Evolutionary conservation across 2,888 invertebrate genomes (phyloP).

Genomic region (Rhodophaea formosa): DNA sequence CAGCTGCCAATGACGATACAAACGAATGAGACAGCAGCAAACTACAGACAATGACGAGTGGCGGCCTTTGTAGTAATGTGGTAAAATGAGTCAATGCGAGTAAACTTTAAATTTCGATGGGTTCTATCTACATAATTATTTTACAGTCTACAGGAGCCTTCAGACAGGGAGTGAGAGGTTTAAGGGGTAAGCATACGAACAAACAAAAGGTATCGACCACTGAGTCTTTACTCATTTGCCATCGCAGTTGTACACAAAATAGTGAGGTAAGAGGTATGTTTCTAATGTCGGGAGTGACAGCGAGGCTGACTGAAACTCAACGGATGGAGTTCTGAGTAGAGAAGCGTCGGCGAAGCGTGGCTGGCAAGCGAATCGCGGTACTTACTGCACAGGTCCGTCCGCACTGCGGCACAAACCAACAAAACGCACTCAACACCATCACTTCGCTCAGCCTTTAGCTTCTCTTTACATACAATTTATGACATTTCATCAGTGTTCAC

Average conservation of each 20-base stretch:
- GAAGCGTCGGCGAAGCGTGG: conserved; percentile 6
- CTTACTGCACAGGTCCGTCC: conserved; percentile 77
- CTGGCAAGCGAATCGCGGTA: conserved; percentile 40
- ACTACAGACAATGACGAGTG: not conserved
- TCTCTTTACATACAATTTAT: too few relatives aligned
- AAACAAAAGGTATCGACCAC: too few relatives aligned
- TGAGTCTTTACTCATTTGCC: too few relatives aligned
- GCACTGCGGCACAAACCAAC: conserved; percentile 64
- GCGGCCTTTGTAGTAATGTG: not conserved
- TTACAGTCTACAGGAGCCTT: not conserved
- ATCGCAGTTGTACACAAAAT: too few relatives aligned
- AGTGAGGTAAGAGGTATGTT: too few relatives aligned
- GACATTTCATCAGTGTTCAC: too few relatives aligned
- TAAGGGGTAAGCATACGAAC: not conserved
- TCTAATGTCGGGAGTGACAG: too few relatives aligned
- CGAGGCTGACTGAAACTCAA: too few relatives aligned
- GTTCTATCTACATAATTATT: not conserved
- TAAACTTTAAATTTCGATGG: not conserved
- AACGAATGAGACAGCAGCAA: not conserved
- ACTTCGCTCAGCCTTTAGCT: not conserved
- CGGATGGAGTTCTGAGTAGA: too few relatives aligned
- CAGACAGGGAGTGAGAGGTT: not conserved
- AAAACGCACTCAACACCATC: conserved; percentile 22
- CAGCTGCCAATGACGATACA: too few relatives aligned
- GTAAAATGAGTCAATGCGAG: not conserved